These are phyloP conservation scores for Heteromormyrus szaboi DNA, from an alignment of 2,797 vertebrate species.

Conservation along the genomic window DNA sequence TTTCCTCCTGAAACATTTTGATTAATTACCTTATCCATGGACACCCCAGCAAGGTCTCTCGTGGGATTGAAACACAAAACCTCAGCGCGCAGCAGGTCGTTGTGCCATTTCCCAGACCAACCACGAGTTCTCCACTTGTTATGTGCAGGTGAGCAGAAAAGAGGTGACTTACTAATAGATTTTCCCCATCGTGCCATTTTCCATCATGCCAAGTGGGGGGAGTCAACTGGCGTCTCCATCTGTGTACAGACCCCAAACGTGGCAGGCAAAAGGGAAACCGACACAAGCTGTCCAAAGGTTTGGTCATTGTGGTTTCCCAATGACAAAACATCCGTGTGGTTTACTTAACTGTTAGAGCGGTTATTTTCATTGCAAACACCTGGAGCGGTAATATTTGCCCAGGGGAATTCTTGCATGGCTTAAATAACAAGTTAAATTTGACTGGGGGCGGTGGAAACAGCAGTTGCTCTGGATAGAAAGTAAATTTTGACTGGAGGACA, in stretches of 20 bases:
- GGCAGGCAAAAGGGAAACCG: neutral
- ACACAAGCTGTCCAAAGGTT: neutral
- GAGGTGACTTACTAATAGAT: neutral
- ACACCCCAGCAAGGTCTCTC: neutral
- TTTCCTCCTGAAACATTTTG: neutral
- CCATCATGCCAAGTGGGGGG: neutral
- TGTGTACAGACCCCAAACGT: neutral
- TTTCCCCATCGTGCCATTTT: neutral
- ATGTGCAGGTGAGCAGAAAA: conserved; percentile 6
- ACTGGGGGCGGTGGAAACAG: conserved; percentile 23
- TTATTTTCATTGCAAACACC: neutral
- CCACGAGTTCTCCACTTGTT: neutral
- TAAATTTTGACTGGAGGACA: conserved; percentile 45
- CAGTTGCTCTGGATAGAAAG: conserved; percentile 22
- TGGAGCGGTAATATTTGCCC: neutral
- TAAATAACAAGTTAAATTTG: conserved; percentile 8
- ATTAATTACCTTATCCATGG: neutral
- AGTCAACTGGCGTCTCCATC: neutral
- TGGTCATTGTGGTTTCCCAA: neutral
- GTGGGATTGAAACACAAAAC: neutral
- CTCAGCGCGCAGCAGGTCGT: neutral
- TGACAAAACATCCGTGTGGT: neutral
- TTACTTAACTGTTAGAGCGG: neutral
- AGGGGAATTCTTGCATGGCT: conserved; percentile 22
- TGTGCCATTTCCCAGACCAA: conserved; percentile 11